A percentile compares a stretch with the other conserved stretches of the same genome.
Conservation (phyloP, 2,888 invertebrate species). For the Sinhomidia bicolor region DNA sequence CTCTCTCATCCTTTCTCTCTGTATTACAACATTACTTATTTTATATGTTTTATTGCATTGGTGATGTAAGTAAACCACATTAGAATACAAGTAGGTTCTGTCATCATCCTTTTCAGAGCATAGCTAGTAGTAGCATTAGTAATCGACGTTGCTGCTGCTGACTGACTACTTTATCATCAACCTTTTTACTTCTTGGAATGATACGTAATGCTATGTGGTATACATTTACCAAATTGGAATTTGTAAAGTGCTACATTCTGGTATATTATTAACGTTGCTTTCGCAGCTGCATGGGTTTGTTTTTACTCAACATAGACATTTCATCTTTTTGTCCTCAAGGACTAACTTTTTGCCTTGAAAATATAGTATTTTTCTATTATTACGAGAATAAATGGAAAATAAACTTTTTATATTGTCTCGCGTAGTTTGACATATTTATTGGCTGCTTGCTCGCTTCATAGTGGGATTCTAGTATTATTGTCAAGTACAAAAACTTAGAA, state of each 20-base stretch:
- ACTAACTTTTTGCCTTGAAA: background rate
- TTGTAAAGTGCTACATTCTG: background rate
- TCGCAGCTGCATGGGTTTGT: no score
- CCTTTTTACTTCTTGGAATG: background rate
- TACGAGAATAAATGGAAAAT: no score
- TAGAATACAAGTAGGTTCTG: background rate
- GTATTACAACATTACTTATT: constrained; percentile 29
- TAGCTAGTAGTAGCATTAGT: background rate
- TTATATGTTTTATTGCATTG: constrained; percentile 44
- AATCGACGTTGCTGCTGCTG: no score
- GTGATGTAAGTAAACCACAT: constrained; percentile 45
- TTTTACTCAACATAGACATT: no score
- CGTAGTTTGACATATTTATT: no score
- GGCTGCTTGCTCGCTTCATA: no score
- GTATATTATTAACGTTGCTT: background rate
- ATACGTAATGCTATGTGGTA: background rate
- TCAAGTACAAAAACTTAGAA: no score
- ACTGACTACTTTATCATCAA: constrained; percentile 21
- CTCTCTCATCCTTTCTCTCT: background rate
- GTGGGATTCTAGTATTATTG: no score
- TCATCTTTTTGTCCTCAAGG: background rate
- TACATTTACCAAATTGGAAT: constrained; percentile 46
- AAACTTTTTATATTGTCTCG: no score
- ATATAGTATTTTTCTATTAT: background rate
- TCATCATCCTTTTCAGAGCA: background rate